A percentile compares a stretch with the other conserved stretches of the same genome.
Evolutionary conservation across 1,140 invertebrate species (phyloP).

Genomic region (Mercenaria mercenaria): DNA sequence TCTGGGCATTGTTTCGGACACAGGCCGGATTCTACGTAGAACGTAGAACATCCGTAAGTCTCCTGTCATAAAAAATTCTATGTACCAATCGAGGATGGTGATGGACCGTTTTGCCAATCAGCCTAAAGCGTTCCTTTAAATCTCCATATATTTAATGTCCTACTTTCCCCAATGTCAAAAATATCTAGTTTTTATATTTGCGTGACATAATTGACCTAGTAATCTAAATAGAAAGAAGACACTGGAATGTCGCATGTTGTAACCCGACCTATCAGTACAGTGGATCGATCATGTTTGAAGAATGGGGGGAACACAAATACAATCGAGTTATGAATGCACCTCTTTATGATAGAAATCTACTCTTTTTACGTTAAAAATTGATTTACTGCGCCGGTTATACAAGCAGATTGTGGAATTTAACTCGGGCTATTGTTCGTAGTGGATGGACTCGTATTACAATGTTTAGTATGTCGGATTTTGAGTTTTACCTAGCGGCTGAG

Average conservation of each 20-base stretch:
- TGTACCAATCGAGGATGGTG: too few species aligned
- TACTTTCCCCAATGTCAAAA: not conserved
- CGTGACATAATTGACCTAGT: not conserved
- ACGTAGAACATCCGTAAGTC: too few species aligned
- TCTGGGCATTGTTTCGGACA: too few species aligned
- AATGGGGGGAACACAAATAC: not conserved
- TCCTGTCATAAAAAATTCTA: too few species aligned
- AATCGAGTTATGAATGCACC: not conserved
- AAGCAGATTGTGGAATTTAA: not conserved
- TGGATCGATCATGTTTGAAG: not conserved
- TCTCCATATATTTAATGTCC: not conserved
- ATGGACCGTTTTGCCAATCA: too few species aligned
- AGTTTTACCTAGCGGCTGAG: too few species aligned
- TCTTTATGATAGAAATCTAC: not conserved
- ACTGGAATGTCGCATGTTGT: not conserved
- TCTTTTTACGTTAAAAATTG: not conserved
- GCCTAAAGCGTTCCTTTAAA: too few species aligned
- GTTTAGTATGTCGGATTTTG: too few species aligned
- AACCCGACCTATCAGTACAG: not conserved
- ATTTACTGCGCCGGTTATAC: not conserved
- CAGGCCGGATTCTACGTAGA: too few species aligned
- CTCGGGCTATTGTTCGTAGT: not conserved
- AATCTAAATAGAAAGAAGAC: constrained; percentile 1
- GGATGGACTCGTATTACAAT: too few species aligned
- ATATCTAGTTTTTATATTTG: not conserved